phyloP scores from a whole-genome alignment of 1,140 invertebrate genomes.

The Luehdorfia chinensis region DNA sequence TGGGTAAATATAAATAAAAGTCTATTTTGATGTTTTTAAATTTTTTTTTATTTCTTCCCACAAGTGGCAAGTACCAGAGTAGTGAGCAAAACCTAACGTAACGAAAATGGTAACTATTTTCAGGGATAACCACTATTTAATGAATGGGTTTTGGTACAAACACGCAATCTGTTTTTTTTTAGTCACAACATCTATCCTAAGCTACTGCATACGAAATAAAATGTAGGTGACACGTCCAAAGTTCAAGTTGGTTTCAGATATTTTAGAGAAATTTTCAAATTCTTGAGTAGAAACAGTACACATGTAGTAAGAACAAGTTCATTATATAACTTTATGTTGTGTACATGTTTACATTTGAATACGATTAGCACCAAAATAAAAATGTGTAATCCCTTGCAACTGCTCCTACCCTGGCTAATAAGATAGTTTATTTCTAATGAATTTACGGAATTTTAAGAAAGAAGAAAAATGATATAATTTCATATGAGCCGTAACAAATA shows the following conservation, averaged over 20 bases:
- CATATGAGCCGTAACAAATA: conserved; percentile 62
- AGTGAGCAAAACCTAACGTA: conserved; percentile 70
- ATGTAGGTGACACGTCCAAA: too few species aligned
- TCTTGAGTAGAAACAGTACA: too few species aligned
- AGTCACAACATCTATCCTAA: too few species aligned
- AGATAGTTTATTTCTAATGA: conserved; percentile 58
- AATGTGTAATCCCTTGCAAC: conserved; percentile 58
- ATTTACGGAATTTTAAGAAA: conserved; percentile 46
- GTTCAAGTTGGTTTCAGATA: too few species aligned
- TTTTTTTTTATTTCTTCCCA: conserved; percentile 70
- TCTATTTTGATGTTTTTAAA: conserved; percentile 42
- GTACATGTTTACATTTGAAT: too few species aligned
- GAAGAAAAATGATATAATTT: conserved; percentile 45
- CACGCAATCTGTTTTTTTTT: too few species aligned
- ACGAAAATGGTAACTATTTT: conserved; percentile 75
- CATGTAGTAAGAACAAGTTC: too few species aligned
- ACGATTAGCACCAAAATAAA: conserved; percentile 18
- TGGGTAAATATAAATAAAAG: conserved; percentile 41
- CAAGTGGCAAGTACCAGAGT: conserved; percentile 72
- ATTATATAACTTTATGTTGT: too few species aligned
- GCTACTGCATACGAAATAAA: too few species aligned
- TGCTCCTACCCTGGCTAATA: conserved; percentile 65
- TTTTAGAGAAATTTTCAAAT: too few species aligned
- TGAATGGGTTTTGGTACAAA: too few species aligned
- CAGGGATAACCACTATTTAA: conserved; percentile 64